Conservation (phyloP, 1,140 invertebrate species). For the Trachymyrmex cornetzi region DNA sequence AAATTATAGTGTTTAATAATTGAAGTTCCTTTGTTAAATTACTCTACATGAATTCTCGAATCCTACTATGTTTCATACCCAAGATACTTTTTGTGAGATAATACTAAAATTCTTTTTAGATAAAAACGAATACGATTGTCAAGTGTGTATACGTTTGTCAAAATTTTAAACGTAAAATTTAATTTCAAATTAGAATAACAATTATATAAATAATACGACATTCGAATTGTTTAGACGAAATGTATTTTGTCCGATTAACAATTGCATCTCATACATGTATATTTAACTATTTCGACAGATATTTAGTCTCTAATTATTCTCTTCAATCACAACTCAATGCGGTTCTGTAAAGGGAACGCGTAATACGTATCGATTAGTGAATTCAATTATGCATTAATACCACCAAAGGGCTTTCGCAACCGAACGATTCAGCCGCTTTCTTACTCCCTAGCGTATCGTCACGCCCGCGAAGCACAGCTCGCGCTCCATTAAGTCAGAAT, state of each 20-base stretch:
- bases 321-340: conserved; percentile 39
- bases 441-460: conserved; percentile 55
- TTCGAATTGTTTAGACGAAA: not conserved
- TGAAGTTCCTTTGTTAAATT: conserved; percentile 61
- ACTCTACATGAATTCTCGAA: not conserved
- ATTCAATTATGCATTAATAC: conserved; percentile 61
- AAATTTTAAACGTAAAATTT: not conserved
- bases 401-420: conserved; percentile 52
- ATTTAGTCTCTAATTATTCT: conserved; percentile 26
- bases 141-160: not conserved
- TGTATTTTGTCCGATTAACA: not conserved
- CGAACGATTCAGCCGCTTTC: conserved; percentile 43
- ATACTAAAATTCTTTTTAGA: not conserved
- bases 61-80: not conserved
- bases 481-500: conserved; percentile 62
- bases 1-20: conserved; percentile 76
- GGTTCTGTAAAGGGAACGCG: conserved; percentile 22
- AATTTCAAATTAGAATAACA: not conserved
- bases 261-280: not conserved
- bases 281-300: conserved; percentile 15
- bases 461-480: conserved; percentile 26
- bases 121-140: not conserved
- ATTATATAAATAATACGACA: not conserved
- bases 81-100: not conserved
- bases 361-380: conserved; percentile 41